Conservation (phyloP, 2,113 vertebrate species). For the Chiloscyllium plagiosum region DNA sequence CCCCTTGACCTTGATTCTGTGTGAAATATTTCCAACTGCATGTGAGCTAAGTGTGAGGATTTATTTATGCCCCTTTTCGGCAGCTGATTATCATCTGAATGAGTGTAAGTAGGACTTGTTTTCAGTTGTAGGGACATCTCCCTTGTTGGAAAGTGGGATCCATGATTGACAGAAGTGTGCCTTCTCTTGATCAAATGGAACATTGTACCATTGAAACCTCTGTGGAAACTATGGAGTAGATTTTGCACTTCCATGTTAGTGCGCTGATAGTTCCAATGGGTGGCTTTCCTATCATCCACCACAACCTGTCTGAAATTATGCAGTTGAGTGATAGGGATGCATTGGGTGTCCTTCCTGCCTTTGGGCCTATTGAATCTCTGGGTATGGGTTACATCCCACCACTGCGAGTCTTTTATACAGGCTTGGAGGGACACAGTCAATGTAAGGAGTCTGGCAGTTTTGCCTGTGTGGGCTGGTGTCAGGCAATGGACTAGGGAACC, state of each 20-base stretch:
- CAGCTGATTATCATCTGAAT: background rate
- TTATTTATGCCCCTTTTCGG: background rate
- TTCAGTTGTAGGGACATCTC: background rate
- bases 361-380: too few relatives aligned
- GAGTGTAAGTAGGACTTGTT: background rate
- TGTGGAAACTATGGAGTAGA: background rate
- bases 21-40: background rate
- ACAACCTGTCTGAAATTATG: too few relatives aligned
- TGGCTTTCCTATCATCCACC: too few relatives aligned
- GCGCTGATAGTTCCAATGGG: too few relatives aligned
- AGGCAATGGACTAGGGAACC: too few relatives aligned
- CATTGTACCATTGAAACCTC: background rate
- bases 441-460: too few relatives aligned
- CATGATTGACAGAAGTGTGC: background rate
- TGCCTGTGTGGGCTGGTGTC: too few relatives aligned
- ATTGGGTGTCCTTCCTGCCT: too few relatives aligned
- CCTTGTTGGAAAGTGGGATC: background rate
- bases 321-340: too few relatives aligned
- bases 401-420: too few relatives aligned
- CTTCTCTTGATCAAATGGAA: background rate
- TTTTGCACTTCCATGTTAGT: background rate
- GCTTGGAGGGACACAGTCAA: too few relatives aligned
- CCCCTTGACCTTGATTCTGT: constrained; percentile 45
- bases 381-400: too few relatives aligned
- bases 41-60: background rate